Percentiles rank a stretch among this genome's conserved stretches.
These are phyloP conservation scores for Octomys mimax DNA, from an alignment of 2,797 vertebrate species.

Conservation along the genomic window DNA sequence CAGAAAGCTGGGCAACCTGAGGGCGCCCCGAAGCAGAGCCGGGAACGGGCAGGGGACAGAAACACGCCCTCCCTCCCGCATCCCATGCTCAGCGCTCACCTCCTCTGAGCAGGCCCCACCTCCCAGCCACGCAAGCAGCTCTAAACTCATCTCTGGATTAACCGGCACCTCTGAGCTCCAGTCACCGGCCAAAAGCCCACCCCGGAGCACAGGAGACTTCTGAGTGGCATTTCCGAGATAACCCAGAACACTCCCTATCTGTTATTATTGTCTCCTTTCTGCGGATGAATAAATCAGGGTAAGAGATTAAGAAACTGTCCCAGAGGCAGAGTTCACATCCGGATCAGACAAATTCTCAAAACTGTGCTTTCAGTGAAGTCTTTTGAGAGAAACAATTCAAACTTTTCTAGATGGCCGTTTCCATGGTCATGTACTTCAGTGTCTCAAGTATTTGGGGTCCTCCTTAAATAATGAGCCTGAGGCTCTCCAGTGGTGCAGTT, in stretches of 20 bases:
- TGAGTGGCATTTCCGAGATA: not conserved
- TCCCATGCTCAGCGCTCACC: not conserved
- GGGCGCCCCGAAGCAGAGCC: not conserved
- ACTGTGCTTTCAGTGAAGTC: not conserved
- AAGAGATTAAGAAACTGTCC: not conserved
- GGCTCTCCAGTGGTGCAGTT: not conserved
- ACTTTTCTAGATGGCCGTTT: not conserved
- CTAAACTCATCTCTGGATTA: not conserved
- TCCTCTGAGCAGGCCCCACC: not conserved
- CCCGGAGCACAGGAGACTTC: not conserved
- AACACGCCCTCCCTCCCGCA: no score
- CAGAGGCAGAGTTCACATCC: not conserved
- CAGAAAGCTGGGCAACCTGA: not conserved
- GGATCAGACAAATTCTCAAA: not conserved
- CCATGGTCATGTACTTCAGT: not conserved
- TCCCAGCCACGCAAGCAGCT: not conserved
- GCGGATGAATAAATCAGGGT: not conserved
- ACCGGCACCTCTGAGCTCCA: not conserved
- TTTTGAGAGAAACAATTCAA: not conserved
- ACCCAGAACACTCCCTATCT: not conserved
- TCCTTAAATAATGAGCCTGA: not conserved
- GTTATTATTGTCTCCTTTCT: not conserved
- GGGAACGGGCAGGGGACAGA: not conserved
- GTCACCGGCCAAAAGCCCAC: not conserved
- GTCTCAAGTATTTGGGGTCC: not conserved